phyloP scores from a whole-genome alignment of 2,888 invertebrate genomes.

The Agrilus biguttatus region DNA sequence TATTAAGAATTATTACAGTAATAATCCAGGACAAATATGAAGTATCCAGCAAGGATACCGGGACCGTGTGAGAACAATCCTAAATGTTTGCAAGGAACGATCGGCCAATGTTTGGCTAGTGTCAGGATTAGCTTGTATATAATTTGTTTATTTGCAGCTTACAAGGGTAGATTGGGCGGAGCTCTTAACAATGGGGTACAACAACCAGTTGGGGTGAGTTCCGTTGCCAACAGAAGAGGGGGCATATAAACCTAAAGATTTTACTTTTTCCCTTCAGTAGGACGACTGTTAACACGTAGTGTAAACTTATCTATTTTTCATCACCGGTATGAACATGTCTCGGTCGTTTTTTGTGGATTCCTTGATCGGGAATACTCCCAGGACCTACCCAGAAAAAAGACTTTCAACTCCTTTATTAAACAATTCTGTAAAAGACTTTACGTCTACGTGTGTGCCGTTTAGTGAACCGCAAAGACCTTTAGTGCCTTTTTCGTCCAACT shows the following conservation, averaged over 20 bases:
- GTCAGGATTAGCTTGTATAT: slow-evolving; percentile 20
- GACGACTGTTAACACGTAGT: slow-evolving; percentile 5
- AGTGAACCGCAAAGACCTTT: slow-evolving; percentile 36
- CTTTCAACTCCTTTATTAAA: too few relatives aligned
- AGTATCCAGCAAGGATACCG: not conserved
- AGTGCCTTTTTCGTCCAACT: slow-evolving; percentile 49
- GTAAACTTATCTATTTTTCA: too few relatives aligned
- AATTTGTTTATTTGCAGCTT: slow-evolving; percentile 23
- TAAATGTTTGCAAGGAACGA: slow-evolving; percentile 1
- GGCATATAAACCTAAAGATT: slow-evolving; percentile 19
- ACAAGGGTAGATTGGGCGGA: slow-evolving; percentile 23
- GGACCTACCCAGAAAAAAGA: slow-evolving; percentile 20
- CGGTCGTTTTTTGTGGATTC: slow-evolving; percentile 72
- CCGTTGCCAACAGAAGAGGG: slow-evolving; percentile 15
- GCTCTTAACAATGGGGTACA: slow-evolving; percentile 21
- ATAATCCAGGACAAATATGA: not conserved
- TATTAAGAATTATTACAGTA: too few relatives aligned
- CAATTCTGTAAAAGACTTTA: not conserved
- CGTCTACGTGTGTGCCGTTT: slow-evolving; percentile 31
- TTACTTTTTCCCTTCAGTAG: slow-evolving; percentile 11
- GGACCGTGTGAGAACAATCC: slow-evolving; percentile 3
- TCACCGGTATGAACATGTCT: slow-evolving; percentile 44
- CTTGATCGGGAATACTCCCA: slow-evolving; percentile 52
- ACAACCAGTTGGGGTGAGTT: slow-evolving; percentile 19
- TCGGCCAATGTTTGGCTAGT: slow-evolving; percentile 22